A percentile compares a stretch with the other conserved stretches of the same genome.
phyloP scores from a whole-genome alignment of 2,113 vertebrate genomes.

The Hyperopisus bebe region DNA sequence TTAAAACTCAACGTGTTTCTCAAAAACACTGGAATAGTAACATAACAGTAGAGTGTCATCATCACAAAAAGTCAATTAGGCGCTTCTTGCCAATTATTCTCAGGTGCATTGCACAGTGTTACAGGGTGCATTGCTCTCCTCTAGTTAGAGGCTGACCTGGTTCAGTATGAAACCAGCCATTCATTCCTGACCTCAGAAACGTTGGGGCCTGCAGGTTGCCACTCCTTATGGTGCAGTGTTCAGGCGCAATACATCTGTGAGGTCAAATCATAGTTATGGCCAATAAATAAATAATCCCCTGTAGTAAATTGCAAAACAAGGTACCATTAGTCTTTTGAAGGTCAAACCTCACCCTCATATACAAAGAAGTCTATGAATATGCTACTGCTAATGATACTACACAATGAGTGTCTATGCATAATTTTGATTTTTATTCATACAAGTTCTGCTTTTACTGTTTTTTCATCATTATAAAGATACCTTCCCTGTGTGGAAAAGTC shows the following conservation, averaged over 20 bases:
- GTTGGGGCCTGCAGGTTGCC: neutral
- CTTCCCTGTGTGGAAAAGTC: neutral
- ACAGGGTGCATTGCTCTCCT: neutral
- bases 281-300: neutral
- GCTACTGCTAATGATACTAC: neutral
- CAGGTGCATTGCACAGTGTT: constrained; percentile 9
- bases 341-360: neutral
- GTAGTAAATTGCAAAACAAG: neutral
- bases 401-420: neutral
- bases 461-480: neutral
- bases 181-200: constrained; percentile 1
- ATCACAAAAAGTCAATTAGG: neutral
- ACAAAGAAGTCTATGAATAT: neutral
- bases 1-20: neutral
- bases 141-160: neutral
- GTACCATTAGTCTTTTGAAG: neutral
- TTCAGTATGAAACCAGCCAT: neutral
- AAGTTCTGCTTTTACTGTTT: neutral
- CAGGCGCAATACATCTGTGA: neutral
- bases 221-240: neutral
- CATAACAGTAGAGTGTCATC: neutral
- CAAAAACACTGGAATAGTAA: neutral
- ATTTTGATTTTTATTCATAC: neutral
- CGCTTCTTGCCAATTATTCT: constrained; percentile 5
- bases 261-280: neutral